Evolutionary conservation across 1,140 invertebrate species (phyloP).

Genomic region (Popillia japonica): DNA sequence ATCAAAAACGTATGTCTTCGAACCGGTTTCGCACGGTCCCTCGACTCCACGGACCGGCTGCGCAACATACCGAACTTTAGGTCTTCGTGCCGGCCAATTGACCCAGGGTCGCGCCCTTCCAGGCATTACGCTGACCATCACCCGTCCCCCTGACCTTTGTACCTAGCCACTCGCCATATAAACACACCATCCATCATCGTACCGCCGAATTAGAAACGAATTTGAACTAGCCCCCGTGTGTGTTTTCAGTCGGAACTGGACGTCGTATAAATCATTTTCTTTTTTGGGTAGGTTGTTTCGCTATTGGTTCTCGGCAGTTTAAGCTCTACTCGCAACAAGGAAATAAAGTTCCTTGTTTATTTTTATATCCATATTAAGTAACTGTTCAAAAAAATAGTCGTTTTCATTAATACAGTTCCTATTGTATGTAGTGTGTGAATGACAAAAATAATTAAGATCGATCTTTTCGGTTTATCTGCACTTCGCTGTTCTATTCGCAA

Average conservation of each 20-base stretch:
- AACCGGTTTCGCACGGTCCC: not conserved
- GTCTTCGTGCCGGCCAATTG: conserved; percentile 56
- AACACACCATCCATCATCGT: conserved; percentile 60
- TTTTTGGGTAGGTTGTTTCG: not conserved
- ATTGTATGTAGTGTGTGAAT: too few relatives aligned
- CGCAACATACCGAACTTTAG: not conserved
- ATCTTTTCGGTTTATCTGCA: too few relatives aligned
- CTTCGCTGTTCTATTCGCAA: too few relatives aligned
- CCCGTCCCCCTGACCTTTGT: conserved; percentile 60
- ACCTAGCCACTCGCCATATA: conserved; percentile 60
- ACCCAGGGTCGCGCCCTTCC: conserved; percentile 57
- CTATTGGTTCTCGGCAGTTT: too few relatives aligned
- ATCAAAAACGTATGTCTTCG: conserved; percentile 40
- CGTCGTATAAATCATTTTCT: conserved; percentile 43
- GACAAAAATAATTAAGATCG: too few relatives aligned
- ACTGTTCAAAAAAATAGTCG: too few relatives aligned
- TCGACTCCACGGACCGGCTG: not conserved
- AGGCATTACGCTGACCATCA: conserved; percentile 58
- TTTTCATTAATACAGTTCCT: too few relatives aligned
- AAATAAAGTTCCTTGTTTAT: too few relatives aligned
- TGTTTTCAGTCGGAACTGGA: conserved; percentile 46
- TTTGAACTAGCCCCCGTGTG: conserved; percentile 50
- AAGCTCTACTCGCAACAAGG: too few relatives aligned
- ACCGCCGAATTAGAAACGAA: conserved; percentile 57
- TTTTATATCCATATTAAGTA: too few relatives aligned